Base-by-base conservation (phyloP, 2,797 vertebrate genomes). In the Xiphorhynchus erythropygius region DNA sequence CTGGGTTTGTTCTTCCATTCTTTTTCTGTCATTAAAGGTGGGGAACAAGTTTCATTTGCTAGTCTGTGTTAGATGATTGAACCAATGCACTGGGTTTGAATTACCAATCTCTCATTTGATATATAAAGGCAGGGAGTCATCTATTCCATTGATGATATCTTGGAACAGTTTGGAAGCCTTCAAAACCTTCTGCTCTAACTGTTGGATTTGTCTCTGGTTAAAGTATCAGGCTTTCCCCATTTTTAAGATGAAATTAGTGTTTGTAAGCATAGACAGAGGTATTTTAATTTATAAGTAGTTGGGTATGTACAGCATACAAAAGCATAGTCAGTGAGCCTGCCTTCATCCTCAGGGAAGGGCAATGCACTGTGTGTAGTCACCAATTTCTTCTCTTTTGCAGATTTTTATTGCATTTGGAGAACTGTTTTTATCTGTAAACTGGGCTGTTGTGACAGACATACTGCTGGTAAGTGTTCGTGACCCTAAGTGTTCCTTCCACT, bases 391-490 rank as follows among this genome's bases (percentile, higher is more conserved):
- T 90, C 19, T 91, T 81, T 98, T 84, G 32, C 96, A 99, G 99
- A 97, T 98, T 39, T 99, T 99, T 88, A 98, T 99, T 95, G 98
- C 97, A 75, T 67, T 99, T 4, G 98, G 98, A 47, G 98, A 98
- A 89, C 85, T 98, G 8, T 94, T 99, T 90, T 95, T 99, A 41
- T 99, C 98, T 23, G 96, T 99, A 49, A 99, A 99, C 98, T 99
- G 99, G 99, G 98, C 99, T 10, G 97, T 99, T 88, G 94, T 99
- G 82, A 98, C 99, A 19, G 99, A 99, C 81, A 99, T 99, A 82
- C 97, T 99, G 65, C 96, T 99, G 98, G 99, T 99, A 97, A 98
- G 98, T 93, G 75, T 27, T 73, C 57, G 12, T 49, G 37, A 53
- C 71, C 35, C 10, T 21, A 4, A 37, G 35, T 37, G 35, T 37